phyloP scores from a whole-genome alignment of 2,113 vertebrate species.

The Phoenicopterus ruber region DNA sequence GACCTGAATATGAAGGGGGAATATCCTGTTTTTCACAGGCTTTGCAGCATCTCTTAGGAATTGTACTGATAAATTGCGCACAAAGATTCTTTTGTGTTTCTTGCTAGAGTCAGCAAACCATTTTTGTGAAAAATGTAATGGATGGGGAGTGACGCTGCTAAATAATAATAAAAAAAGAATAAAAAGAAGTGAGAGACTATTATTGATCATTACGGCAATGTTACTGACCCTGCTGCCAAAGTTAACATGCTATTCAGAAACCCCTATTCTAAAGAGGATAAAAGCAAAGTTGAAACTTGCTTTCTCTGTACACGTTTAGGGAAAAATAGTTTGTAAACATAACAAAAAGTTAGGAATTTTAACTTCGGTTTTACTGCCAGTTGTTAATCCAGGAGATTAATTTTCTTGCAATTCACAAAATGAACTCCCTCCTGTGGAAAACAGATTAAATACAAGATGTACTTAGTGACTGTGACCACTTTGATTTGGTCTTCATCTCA shows the following conservation, averaged over 20 bases:
- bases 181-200: background rate
- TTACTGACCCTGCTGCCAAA: background rate
- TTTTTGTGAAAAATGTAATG: background rate
- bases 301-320: background rate
- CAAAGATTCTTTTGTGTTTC: background rate
- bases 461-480: background rate
- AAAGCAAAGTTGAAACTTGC: background rate
- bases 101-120: background rate
- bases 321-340: background rate
- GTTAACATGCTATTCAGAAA: background rate
- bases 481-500: background rate
- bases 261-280: background rate
- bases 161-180: background rate
- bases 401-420: background rate
- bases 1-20: background rate
- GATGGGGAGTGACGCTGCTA: background rate
- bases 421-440: background rate
- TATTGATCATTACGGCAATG: background rate
- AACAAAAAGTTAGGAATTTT: background rate
- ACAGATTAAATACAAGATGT: background rate
- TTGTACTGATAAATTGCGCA: background rate
- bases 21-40: background rate
- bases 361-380: background rate
- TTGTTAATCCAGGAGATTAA: background rate
- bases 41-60: background rate